Evolutionary conservation across 2,113 vertebrate species (phyloP).

Genomic region (Aphyosemion australe): DNA sequence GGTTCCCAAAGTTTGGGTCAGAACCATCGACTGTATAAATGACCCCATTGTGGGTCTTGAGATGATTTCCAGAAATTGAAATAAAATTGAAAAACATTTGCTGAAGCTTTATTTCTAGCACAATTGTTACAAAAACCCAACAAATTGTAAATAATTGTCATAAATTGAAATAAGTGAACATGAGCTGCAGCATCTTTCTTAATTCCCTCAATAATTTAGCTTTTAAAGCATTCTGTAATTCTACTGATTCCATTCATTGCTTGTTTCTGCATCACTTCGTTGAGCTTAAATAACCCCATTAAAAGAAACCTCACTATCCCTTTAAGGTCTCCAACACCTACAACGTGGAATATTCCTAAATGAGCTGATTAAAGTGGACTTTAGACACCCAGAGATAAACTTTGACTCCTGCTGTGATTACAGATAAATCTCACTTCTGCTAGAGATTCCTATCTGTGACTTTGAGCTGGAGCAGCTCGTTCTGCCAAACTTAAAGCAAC

Average conservation of each 20-base stretch:
- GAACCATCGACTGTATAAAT: too few relatives aligned
- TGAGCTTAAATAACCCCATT: neutral
- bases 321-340: slow-evolving; percentile 9
- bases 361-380: slow-evolving; percentile 65
- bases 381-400: slow-evolving; percentile 52
- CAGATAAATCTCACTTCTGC: slow-evolving; percentile 44
- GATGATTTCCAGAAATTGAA: too few relatives aligned
- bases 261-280: neutral
- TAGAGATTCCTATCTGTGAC: slow-evolving; percentile 8
- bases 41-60: too few relatives aligned
- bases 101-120: too few relatives aligned
- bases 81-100: too few relatives aligned
- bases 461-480: slow-evolving; percentile 12
- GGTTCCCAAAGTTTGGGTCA: too few relatives aligned
- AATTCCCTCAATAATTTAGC: too few relatives aligned
- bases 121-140: too few relatives aligned
- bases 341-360: slow-evolving; percentile 70
- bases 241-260: neutral
- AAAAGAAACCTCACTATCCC: neutral
- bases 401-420: slow-evolving; percentile 44
- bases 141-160: too few relatives aligned
- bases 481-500: slow-evolving; percentile 15
- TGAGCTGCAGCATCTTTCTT: too few relatives aligned
- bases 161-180: too few relatives aligned
- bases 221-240: too few relatives aligned